Percentiles rank a stretch among this genome's conserved stretches.
Evolutionary conservation across 1,140 invertebrate genomes (phyloP).

Genomic region (Arctopsyche grandis): DNA sequence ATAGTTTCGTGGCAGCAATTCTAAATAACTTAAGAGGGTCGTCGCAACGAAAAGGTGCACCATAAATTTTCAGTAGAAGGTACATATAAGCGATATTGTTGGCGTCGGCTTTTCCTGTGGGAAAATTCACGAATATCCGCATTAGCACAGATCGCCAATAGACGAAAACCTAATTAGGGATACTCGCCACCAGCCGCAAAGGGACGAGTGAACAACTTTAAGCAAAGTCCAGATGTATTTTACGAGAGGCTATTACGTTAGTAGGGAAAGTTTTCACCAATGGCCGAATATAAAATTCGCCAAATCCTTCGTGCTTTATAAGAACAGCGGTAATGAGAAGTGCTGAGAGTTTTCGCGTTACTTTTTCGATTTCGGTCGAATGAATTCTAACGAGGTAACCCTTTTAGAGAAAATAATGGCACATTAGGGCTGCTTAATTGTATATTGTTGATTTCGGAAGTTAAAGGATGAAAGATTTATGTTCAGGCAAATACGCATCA

Average conservation of each 20-base stretch:
- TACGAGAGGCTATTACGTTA: constrained; percentile 23
- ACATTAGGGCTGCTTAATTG: too few species aligned
- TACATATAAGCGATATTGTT: too few species aligned
- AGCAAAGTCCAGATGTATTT: constrained; percentile 23
- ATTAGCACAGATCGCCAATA: constrained; percentile 29
- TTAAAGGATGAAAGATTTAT: too few species aligned
- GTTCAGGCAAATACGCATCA: too few species aligned
- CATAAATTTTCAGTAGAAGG: too few species aligned
- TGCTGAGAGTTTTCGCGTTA: neutral
- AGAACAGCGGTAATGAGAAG: neutral
- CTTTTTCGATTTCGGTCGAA: neutral
- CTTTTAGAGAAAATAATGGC: neutral
- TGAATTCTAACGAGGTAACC: neutral
- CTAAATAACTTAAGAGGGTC: too few species aligned
- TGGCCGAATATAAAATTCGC: constrained; percentile 14
- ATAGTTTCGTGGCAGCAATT: too few species aligned
- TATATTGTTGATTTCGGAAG: too few species aligned
- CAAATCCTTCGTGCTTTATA: neutral
- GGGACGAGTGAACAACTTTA: neutral
- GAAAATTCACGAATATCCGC: neutral
- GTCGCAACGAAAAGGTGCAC: too few species aligned
- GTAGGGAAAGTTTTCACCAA: neutral
- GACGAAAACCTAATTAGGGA: constrained; percentile 26
- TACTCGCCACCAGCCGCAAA: neutral
- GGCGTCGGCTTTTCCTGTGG: too few species aligned